phyloP scores from a whole-genome alignment of 1,140 invertebrate species.

The Cotesia vestalis region DNA sequence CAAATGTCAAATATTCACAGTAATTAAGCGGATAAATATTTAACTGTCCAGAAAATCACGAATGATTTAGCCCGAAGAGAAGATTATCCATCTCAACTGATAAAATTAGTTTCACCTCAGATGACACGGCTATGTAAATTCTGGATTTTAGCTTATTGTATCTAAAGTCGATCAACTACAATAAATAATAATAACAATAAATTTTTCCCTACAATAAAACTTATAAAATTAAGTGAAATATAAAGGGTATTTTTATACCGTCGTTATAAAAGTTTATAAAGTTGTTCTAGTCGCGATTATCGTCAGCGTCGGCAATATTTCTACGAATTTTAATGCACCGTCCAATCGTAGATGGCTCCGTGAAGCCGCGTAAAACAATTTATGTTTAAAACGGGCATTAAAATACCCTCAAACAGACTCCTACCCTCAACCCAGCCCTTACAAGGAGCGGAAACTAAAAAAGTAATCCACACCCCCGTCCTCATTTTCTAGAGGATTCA shows the following conservation, averaged over 20 bases:
- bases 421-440: background rate
- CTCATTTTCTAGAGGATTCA: background rate
- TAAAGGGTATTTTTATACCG: slow-evolving; percentile 45
- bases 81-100: too few relatives aligned
- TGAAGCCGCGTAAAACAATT: slow-evolving; percentile 44
- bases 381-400: slow-evolving; percentile 49
- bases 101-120: too few relatives aligned
- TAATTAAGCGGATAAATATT: too few relatives aligned
- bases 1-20: too few relatives aligned
- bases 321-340: slow-evolving; percentile 46
- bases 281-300: slow-evolving; percentile 30
- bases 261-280: slow-evolving; percentile 47
- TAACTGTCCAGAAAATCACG: too few relatives aligned
- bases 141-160: background rate
- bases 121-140: background rate
- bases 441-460: too few relatives aligned
- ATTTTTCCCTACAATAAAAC: too few relatives aligned
- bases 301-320: slow-evolving; percentile 47
- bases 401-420: slow-evolving; percentile 25
- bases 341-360: slow-evolving; percentile 36
- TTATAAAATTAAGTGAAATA: too few relatives aligned
- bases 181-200: too few relatives aligned
- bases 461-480: background rate
- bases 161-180: too few relatives aligned
- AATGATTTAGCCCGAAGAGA: too few relatives aligned